These are phyloP conservation scores for Eidolon helvum DNA, from an alignment of 2,113 vertebrate species.

Conservation along the genomic window DNA sequence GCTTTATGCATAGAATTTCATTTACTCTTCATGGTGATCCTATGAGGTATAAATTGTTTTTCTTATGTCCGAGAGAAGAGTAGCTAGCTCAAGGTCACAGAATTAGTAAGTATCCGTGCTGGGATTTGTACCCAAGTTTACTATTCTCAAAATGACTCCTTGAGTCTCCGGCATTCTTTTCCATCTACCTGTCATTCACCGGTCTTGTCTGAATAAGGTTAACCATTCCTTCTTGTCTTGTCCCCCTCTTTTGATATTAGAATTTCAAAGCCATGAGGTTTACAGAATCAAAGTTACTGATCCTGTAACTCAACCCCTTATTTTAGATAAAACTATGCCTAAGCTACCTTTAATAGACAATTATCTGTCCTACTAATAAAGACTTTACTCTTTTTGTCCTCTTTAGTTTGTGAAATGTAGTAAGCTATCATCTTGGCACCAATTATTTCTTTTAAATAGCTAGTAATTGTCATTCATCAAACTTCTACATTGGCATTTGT, in stretches of 20 bases:
- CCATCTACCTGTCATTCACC: neutral
- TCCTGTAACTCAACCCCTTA: neutral
- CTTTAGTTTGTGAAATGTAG: neutral
- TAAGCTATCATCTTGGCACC: neutral
- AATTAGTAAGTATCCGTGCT: neutral
- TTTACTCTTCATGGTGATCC: neutral
- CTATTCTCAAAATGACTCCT: neutral
- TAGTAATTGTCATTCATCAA: slow-evolving; percentile 12
- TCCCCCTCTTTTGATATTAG: neutral
- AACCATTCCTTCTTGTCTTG: neutral
- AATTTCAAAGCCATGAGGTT: slow-evolving; percentile 7
- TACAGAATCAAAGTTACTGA: slow-evolving; percentile 25
- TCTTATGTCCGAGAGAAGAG: neutral
- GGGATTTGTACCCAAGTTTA: neutral
- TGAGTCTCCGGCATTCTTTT: neutral
- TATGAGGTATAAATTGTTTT: neutral
- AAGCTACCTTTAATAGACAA: neutral
- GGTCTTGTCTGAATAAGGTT: neutral
- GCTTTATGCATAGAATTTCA: neutral
- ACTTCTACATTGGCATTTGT: slow-evolving; percentile 18
- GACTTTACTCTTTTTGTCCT: neutral
- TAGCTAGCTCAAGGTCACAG: slow-evolving; percentile 3
- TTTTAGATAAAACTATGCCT: neutral
- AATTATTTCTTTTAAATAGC: neutral
- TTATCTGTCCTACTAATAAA: slow-evolving; percentile 25